phyloP scores from a whole-genome alignment of 2,113 vertebrate genomes.

The Litocranius walleri region DNA sequence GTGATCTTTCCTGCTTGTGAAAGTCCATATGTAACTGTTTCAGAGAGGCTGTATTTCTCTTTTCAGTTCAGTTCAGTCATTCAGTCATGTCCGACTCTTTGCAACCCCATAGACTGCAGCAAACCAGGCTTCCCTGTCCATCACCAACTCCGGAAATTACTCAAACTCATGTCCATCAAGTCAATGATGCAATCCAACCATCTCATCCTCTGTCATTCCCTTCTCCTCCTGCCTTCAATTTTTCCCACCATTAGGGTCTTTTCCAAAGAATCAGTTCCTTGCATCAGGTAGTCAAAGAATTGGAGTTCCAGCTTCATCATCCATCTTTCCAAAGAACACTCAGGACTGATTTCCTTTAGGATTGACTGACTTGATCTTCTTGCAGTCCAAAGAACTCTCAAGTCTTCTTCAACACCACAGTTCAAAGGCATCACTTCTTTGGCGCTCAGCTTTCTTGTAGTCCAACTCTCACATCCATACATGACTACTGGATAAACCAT shows the following conservation, averaged over 20 bases:
- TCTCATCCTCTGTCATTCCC: not conserved
- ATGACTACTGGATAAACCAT: not conserved
- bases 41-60: not conserved
- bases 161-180: not conserved
- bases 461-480: not conserved
- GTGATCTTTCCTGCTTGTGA: not conserved
- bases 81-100: not conserved
- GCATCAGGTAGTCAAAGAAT: not conserved
- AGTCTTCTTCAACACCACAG: not conserved
- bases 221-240: not conserved
- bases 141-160: not conserved
- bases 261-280: not conserved
- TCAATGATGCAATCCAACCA: not conserved
- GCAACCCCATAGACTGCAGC: not conserved
- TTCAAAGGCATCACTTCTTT: not conserved
- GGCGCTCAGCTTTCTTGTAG: not conserved
- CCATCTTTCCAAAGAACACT: not conserved
- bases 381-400: not conserved
- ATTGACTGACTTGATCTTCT: not conserved
- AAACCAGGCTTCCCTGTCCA: not conserved
- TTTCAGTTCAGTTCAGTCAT: not conserved
- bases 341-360: not conserved
- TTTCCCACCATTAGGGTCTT: not conserved
- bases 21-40: not conserved
- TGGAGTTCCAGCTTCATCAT: not conserved